Evolutionary conservation across 2,888 invertebrate genomes (phyloP).

Genomic region (Drosophila heteroneura): DNA sequence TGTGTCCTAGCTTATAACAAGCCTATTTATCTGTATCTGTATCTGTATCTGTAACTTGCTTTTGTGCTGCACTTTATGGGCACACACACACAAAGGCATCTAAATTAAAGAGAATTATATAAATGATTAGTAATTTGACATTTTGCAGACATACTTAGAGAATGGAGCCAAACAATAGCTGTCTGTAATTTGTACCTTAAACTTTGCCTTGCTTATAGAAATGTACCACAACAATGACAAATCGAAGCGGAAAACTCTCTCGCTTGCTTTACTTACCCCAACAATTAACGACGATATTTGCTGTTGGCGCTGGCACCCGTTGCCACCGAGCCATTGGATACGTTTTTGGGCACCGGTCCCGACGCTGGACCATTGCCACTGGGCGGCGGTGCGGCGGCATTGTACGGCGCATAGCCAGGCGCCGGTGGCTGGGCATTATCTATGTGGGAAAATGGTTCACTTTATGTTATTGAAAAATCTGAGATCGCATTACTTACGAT

Average conservation of each 20-base stretch:
- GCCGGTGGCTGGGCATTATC: slow-evolving; percentile 66
- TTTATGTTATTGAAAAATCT: not conserved
- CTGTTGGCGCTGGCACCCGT: slow-evolving; percentile 68
- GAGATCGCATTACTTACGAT: slow-evolving; percentile 59
- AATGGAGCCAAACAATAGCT: slow-evolving; percentile 13
- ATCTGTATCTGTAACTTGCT: slow-evolving; percentile 54
- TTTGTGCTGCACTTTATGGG: slow-evolving; percentile 62
- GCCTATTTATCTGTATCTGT: slow-evolving; percentile 53
- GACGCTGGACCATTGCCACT: slow-evolving; percentile 49
- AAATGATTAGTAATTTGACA: slow-evolving; percentile 65
- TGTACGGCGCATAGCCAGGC: slow-evolving; percentile 70
- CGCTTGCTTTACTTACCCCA: slow-evolving; percentile 56
- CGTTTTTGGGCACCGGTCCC: slow-evolving; percentile 63
- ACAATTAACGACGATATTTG: slow-evolving; percentile 73
- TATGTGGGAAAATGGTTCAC: slow-evolving; percentile 6
- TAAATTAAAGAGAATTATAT: slow-evolving; percentile 81
- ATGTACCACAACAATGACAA: slow-evolving; percentile 42
- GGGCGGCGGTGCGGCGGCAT: slow-evolving; percentile 61
- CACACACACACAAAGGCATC: slow-evolving; percentile 75
- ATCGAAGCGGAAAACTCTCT: slow-evolving; percentile 18
- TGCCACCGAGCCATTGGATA: slow-evolving; percentile 67
- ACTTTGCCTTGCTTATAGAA: slow-evolving; percentile 27
- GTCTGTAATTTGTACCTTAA: slow-evolving; percentile 51
- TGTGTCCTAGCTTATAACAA: slow-evolving; percentile 70
- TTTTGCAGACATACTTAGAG: slow-evolving; percentile 27